Percentiles rank a stretch among this genome's conserved stretches.
Evolutionary conservation across 2,113 vertebrate species (phyloP).

Genomic region (pig (Sus scrofa)): DNA sequence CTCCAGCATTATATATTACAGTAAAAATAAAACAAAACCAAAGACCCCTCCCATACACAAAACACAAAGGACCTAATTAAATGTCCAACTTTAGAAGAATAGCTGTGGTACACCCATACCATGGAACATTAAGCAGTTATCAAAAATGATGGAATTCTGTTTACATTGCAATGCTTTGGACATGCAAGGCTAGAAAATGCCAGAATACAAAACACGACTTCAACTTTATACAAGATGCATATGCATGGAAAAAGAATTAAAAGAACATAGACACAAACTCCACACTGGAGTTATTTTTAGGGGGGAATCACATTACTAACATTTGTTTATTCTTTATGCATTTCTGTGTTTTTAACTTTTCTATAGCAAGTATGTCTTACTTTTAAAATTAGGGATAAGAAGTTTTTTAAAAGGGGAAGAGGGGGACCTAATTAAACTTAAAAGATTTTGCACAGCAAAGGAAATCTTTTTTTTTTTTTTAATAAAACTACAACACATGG

Average conservation of each 20-base stretch:
- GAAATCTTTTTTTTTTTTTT: too few species aligned
- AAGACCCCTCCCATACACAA: not conserved
- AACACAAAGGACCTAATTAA: not conserved
- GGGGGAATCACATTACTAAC: not conserved
- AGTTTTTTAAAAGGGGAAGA: not conserved
- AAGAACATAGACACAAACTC: not conserved
- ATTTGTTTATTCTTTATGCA: not conserved
- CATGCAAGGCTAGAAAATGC: not conserved
- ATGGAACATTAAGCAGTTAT: not conserved
- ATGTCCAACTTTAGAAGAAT: conserved; percentile 1
- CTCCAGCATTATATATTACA: not conserved
- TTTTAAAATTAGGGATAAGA: not conserved
- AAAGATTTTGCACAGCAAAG: too few species aligned
- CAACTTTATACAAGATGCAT: not conserved
- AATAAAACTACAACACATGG: too few species aligned
- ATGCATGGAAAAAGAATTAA: not conserved
- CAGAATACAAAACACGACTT: not conserved
- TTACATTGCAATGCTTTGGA: not conserved
- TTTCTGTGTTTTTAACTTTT: conserved; percentile 10
- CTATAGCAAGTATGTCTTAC: not conserved
- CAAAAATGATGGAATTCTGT: not conserved
- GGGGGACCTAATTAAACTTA: too few species aligned
- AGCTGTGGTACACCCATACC: not conserved
- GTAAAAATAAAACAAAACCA: not conserved
- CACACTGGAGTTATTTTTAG: not conserved